Percentiles rank a stretch among this genome's conserved stretches.
phyloP scores from a whole-genome alignment of 2,113 vertebrate species.

The Macquaria ambigua region DNA sequence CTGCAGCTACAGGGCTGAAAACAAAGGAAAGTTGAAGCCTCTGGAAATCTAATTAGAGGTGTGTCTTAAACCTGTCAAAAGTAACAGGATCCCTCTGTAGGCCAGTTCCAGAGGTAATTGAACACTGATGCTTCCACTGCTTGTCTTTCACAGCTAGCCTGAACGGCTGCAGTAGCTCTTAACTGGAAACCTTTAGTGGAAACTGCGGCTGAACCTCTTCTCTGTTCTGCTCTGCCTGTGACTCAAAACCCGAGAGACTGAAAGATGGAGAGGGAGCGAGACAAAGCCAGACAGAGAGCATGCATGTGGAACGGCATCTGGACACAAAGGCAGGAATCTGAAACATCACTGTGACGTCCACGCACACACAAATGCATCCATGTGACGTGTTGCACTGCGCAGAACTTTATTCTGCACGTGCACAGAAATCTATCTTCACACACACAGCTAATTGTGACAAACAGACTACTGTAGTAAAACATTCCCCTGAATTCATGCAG shows the following conservation, averaged over 20 bases:
- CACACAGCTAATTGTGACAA: conserved; percentile 29
- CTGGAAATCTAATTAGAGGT: conserved; percentile 77
- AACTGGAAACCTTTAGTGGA: conserved; percentile 51
- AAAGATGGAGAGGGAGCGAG: conserved; percentile 55
- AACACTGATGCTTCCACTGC: conserved; percentile 61
- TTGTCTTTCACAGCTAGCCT: conserved; percentile 27
- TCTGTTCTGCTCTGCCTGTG: conserved; percentile 41
- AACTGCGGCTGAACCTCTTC: conserved; percentile 40
- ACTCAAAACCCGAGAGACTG: conserved; percentile 49
- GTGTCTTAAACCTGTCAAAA: conserved; percentile 72
- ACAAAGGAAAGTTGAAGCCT: conserved; percentile 64
- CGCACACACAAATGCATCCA: conserved; percentile 35
- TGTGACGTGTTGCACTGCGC: conserved; percentile 2
- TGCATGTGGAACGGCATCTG: conserved; percentile 85
- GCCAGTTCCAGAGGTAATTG: conserved; percentile 62
- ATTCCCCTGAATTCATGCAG: conserved; percentile 42
- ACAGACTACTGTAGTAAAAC: conserved; percentile 24
- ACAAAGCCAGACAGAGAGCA: conserved; percentile 68
- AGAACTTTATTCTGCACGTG: neutral
- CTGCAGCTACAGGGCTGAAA: conserved; percentile 23
- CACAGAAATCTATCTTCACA: conserved; percentile 21
- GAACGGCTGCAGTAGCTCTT: conserved; percentile 25
- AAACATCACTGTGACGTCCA: conserved; percentile 67
- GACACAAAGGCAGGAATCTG: conserved; percentile 84
- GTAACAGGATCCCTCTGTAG: conserved; percentile 72